These are phyloP conservation scores for Phyllotis vaccarum DNA, from an alignment of 2,797 vertebrate genomes.

Conservation along the genomic window DNA sequence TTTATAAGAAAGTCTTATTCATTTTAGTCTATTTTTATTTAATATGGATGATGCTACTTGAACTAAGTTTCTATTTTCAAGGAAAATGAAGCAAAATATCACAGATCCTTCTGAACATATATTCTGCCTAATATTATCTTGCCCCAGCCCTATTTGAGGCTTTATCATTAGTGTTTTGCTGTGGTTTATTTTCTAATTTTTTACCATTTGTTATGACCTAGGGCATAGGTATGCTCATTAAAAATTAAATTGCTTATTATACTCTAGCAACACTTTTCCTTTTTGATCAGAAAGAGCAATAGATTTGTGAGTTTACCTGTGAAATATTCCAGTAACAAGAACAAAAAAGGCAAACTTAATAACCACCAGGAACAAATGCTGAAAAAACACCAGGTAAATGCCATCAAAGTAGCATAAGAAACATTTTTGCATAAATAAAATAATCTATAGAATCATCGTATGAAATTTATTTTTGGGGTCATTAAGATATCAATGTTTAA, in stretches of 20 bases:
- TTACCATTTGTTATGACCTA: conserved; percentile 86
- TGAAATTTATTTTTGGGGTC: conserved; percentile 81
- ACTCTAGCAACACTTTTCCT: conserved; percentile 87
- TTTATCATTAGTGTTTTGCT: conserved; percentile 84
- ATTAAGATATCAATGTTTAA: conserved; percentile 79
- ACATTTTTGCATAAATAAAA: conserved; percentile 85
- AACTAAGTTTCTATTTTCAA: conserved; percentile 76
- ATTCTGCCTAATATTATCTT: conserved; percentile 83
- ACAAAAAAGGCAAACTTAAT: conserved; percentile 87
- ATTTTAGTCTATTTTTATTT: conserved; percentile 85
- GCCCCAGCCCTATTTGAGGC: conserved; percentile 71
- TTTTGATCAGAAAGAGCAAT: conserved; percentile 90
- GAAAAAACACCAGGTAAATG: conserved; percentile 85
- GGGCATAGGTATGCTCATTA: conserved; percentile 90
- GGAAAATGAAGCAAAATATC: conserved; percentile 77
- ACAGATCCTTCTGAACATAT: conserved; percentile 64
- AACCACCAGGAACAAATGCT: conserved; percentile 82
- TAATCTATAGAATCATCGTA: conserved; percentile 83
- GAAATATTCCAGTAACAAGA: conserved; percentile 89
- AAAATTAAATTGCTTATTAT: conserved; percentile 94
- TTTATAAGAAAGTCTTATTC: conserved; percentile 74
- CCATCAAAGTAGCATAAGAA: conserved; percentile 80
- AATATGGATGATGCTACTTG: conserved; percentile 81
- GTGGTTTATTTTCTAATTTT: conserved; percentile 83
- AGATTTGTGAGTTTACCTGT: conserved; percentile 88